These are phyloP conservation scores for Gambusia affinis DNA, from an alignment of 2,113 vertebrate genomes.

Conservation along the genomic window DNA sequence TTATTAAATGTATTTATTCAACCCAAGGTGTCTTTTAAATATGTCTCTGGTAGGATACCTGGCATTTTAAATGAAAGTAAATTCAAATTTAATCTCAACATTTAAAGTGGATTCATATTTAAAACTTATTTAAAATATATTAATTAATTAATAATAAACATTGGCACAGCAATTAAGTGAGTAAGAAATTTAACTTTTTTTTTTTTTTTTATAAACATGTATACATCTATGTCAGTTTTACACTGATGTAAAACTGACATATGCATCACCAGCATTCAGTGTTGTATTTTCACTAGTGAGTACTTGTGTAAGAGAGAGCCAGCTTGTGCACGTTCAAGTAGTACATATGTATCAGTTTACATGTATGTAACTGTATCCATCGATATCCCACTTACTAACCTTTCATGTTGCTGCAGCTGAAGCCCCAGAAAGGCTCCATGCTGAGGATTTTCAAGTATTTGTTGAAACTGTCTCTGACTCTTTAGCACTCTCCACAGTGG, in stretches of 20 bases:
- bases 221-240: no score
- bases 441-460: conserved; percentile 30
- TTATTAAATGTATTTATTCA: no score
- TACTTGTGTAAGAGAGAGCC: background rate
- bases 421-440: conserved; percentile 25
- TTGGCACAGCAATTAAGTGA: no score
- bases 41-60: no score
- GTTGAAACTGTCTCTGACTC: conserved; percentile 28
- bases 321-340: background rate
- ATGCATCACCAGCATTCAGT: background rate
- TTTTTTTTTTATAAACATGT: no score
- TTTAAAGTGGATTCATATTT: no score
- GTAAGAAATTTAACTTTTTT: no score
- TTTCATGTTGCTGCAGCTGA: conserved; percentile 6
- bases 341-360: conserved; percentile 10
- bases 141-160: no score
- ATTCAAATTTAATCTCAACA: no score
- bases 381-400: background rate
- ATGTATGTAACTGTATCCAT: conserved; percentile 1
- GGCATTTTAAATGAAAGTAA: no score
- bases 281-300: background rate
- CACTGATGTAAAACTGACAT: background rate
- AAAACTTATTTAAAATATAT: no score
- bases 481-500: conserved; percentile 38
- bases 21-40: no score